Conservation (phyloP, 1,140 invertebrate genomes). For the Polyergus mexicanus region DNA sequence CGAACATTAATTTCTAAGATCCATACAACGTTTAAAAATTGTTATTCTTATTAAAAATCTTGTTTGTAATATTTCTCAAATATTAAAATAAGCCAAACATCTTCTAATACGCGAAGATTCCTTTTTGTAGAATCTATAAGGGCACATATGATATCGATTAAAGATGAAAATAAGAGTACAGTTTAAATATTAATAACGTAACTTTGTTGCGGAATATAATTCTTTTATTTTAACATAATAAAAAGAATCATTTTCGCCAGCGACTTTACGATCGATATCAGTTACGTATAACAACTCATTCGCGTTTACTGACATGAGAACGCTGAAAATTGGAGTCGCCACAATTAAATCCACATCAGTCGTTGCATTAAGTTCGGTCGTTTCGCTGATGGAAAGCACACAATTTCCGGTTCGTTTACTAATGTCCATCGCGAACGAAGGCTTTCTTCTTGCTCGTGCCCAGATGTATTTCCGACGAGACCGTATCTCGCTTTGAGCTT, state of each 20-base stretch:
- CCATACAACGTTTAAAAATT: not conserved
- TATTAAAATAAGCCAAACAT: not conserved
- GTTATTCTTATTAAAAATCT: not conserved
- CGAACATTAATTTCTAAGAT: not conserved
- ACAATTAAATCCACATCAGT: slow-evolving; percentile 49
- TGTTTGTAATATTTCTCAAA: not conserved
- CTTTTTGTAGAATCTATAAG: not conserved
- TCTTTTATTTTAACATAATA: not conserved
- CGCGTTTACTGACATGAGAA: not conserved
- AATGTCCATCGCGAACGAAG: slow-evolving; percentile 36
- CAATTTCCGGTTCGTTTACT: slow-evolving; percentile 59
- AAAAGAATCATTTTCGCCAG: not conserved
- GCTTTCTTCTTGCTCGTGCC: slow-evolving; percentile 26
- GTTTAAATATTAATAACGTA: not conserved
- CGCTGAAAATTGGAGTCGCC: slow-evolving; percentile 23
- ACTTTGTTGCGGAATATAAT: not conserved
- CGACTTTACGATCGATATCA: not conserved
- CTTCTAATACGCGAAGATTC: not conserved
- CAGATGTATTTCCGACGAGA: slow-evolving; percentile 52
- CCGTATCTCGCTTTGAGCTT: slow-evolving; percentile 28
- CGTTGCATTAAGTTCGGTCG: slow-evolving; percentile 33
- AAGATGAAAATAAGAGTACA: not conserved
- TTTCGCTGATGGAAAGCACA: slow-evolving; percentile 50
- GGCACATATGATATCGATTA: not conserved
- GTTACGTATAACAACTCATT: slow-evolving; percentile 5